Conservation (phyloP, 2,888 invertebrate genomes). For the Spilarctia lutea region DNA sequence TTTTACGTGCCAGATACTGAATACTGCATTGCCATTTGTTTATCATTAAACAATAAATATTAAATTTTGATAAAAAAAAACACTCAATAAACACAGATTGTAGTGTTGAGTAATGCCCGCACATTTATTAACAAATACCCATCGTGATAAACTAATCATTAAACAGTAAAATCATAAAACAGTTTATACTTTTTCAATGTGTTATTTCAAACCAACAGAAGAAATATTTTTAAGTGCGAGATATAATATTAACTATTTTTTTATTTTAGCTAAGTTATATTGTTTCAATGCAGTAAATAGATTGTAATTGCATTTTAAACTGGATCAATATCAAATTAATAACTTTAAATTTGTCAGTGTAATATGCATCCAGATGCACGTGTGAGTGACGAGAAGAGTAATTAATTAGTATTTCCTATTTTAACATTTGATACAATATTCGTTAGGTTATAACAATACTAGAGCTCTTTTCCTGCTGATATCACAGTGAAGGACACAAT, state of each 20-base stretch:
- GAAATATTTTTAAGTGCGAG: neutral
- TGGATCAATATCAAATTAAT: neutral
- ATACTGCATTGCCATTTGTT: constrained; percentile 77
- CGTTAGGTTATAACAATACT: constrained; percentile 21
- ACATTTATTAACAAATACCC: neutral
- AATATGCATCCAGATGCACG: neutral
- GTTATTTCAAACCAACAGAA: neutral
- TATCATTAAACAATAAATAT: constrained; percentile 59
- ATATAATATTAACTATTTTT: neutral
- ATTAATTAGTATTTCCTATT: neutral
- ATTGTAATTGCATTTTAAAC: neutral
- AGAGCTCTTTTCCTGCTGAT: constrained; percentile 39
- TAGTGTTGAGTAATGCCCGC: constrained; percentile 22
- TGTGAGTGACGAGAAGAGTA: neutral
- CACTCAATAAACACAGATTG: constrained; percentile 28
- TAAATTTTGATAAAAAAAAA: constrained; percentile 38
- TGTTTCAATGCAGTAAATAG: neutral
- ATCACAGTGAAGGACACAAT: constrained; percentile 20
- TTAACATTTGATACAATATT: neutral
- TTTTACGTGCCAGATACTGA: constrained; percentile 65
- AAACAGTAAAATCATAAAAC: neutral
- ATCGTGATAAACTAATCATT: neutral
- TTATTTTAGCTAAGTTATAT: neutral
- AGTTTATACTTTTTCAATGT: neutral
- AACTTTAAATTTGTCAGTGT: neutral